phyloP scores from a whole-genome alignment of 1,140 invertebrate genomes.

The Drosophila micromelanica region DNA sequence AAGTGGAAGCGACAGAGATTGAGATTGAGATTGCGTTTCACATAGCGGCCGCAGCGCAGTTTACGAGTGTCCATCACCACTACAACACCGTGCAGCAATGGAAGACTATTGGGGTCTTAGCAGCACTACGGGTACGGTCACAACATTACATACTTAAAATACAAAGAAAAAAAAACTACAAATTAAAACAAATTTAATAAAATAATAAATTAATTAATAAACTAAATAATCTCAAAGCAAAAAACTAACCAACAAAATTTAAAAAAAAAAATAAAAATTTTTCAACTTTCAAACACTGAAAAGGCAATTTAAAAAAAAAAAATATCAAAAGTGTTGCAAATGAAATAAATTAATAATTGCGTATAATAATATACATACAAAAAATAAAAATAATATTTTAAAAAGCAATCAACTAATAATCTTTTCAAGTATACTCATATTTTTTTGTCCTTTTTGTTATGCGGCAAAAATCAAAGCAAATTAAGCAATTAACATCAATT shows the following conservation, averaged over 20 bases:
- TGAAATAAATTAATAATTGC: no score
- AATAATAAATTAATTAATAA: slow-evolving; percentile 1
- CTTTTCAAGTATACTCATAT: not conserved
- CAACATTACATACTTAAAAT: slow-evolving; percentile 17
- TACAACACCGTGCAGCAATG: slow-evolving; percentile 84
- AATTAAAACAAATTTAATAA: no score
- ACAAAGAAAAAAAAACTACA: not conserved
- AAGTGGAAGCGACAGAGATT: slow-evolving; percentile 73
- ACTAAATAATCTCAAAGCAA: slow-evolving; percentile 1
- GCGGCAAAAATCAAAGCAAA: slow-evolving; percentile 41
- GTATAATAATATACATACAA: slow-evolving; percentile 1
- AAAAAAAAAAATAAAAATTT: slow-evolving; percentile 5
- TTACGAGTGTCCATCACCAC: slow-evolving; percentile 83
- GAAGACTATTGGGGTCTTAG: slow-evolving; percentile 84
- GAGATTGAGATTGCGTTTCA: slow-evolving; percentile 80
- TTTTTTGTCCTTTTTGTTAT: slow-evolving; percentile 52
- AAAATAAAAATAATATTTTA: not conserved
- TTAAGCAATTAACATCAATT: slow-evolving; percentile 40
- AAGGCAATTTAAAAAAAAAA: not conserved
- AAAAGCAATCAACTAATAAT: not conserved
- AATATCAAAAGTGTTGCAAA: slow-evolving; percentile 1
- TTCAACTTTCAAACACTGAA: slow-evolving; percentile 1
- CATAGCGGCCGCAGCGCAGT: slow-evolving; percentile 75
- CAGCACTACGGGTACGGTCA: slow-evolving; percentile 80
- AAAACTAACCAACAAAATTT: slow-evolving; percentile 22